A percentile compares a stretch with the other conserved stretches of the same genome.
Conservation (phyloP, 2,797 vertebrate genomes). For the Ispidina picta region DNA sequence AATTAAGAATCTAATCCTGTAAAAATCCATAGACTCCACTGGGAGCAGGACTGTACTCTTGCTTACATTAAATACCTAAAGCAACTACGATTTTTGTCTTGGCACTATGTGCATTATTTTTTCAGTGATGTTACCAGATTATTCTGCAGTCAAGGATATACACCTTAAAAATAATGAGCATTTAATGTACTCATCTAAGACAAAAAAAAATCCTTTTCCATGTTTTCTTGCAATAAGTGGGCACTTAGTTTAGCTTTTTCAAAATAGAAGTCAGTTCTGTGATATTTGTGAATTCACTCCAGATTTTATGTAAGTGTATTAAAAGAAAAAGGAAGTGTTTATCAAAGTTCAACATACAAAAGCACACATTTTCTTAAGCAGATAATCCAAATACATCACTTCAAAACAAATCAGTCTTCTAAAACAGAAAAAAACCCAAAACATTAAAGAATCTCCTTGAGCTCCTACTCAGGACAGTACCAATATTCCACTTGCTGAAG, state of each 20-base stretch:
- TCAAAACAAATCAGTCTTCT: not conserved
- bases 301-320: not conserved
- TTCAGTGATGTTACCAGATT: not conserved
- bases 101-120: not conserved
- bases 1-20: not conserved
- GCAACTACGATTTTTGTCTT: rapidly evolving
- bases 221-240: not conserved
- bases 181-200: not conserved
- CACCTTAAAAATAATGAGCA: not conserved
- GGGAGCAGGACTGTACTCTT: not conserved
- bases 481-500: not conserved
- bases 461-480: not conserved
- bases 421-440: not conserved
- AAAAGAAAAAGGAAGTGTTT: not conserved
- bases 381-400: not conserved
- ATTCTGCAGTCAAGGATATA: not conserved
- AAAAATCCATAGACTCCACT: not conserved
- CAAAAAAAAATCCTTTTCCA: not conserved
- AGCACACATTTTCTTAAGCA: not conserved
- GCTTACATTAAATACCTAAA: not conserved
- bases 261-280: not conserved
- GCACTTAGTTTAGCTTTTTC: not conserved
- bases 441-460: not conserved
- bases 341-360: not conserved
- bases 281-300: not conserved